phyloP scores from a whole-genome alignment of 2,113 vertebrate species.

The Tichodroma muraria region DNA sequence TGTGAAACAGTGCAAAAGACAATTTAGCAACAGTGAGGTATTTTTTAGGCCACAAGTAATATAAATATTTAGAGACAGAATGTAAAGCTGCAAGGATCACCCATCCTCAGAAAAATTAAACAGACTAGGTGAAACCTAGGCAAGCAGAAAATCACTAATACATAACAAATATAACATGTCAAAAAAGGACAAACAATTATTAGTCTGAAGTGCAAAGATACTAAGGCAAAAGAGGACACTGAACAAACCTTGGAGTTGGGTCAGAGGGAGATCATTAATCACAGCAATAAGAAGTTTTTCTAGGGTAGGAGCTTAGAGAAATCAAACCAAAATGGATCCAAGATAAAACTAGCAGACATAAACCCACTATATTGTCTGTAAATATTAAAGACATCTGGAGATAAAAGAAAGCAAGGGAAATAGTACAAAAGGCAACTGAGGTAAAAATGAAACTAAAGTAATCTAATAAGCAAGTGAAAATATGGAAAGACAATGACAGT shows the following conservation, averaged over 20 bases:
- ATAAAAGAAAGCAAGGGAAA: neutral
- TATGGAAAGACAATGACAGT: neutral
- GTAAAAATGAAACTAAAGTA: neutral
- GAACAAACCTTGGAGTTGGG: neutral
- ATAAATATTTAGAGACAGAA: neutral
- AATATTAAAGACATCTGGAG: neutral
- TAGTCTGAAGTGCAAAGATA: neutral
- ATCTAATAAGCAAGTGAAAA: slow-evolving; percentile 17
- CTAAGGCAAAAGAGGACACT: neutral
- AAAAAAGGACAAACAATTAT: neutral
- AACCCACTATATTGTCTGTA: neutral
- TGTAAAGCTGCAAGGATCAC: neutral
- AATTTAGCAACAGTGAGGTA: neutral
- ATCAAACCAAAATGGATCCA: neutral
- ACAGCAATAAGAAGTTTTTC: neutral
- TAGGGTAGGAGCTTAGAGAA: neutral
- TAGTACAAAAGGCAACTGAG: neutral
- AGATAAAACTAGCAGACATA: neutral
- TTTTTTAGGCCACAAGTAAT: neutral
- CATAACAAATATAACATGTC: neutral
- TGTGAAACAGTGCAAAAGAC: neutral
- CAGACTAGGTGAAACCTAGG: neutral
- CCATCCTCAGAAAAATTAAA: neutral
- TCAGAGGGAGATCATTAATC: neutral
- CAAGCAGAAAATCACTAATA: neutral